phyloP scores from a whole-genome alignment of 2,113 vertebrate species.

The Seriola aureovittata region DNA sequence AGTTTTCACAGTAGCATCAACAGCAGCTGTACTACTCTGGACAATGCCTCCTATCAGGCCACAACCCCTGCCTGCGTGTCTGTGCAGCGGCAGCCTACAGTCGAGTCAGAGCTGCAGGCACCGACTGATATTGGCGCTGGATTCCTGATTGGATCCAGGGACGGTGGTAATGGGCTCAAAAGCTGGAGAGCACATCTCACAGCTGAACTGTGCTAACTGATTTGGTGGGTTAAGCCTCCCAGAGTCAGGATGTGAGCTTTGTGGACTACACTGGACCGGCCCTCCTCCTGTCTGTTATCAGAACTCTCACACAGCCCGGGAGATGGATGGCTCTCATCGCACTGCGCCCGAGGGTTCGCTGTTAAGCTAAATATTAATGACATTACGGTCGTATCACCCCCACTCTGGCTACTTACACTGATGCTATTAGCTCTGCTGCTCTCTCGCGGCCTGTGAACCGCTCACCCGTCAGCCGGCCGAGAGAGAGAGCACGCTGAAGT shows the following conservation, averaged over 20 bases:
- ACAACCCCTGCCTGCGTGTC: constrained; percentile 36
- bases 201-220: constrained; percentile 68
- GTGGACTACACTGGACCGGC: constrained; percentile 45
- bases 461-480: background rate
- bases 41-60: constrained; percentile 51
- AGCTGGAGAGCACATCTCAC: constrained; percentile 70
- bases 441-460: constrained; percentile 24
- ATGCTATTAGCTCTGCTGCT: constrained; percentile 54
- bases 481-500: constrained; percentile 22
- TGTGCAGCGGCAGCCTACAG: constrained; percentile 32
- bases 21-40: constrained; percentile 41
- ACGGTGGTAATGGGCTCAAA: constrained; percentile 71
- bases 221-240: constrained; percentile 67
- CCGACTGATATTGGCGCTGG: constrained; percentile 83
- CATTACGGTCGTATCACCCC: constrained; percentile 46
- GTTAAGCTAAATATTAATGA: constrained; percentile 71
- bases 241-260: constrained; percentile 61
- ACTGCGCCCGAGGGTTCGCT: constrained; percentile 51
- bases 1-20: constrained; percentile 19
- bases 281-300: constrained; percentile 65
- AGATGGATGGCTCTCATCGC: constrained; percentile 72
- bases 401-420: constrained; percentile 46
- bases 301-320: constrained; percentile 60
- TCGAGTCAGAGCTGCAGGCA: constrained; percentile 59
- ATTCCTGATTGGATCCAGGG: constrained; percentile 74